phyloP scores from a whole-genome alignment of 2,888 invertebrate genomes.

The Elegia similella region DNA sequence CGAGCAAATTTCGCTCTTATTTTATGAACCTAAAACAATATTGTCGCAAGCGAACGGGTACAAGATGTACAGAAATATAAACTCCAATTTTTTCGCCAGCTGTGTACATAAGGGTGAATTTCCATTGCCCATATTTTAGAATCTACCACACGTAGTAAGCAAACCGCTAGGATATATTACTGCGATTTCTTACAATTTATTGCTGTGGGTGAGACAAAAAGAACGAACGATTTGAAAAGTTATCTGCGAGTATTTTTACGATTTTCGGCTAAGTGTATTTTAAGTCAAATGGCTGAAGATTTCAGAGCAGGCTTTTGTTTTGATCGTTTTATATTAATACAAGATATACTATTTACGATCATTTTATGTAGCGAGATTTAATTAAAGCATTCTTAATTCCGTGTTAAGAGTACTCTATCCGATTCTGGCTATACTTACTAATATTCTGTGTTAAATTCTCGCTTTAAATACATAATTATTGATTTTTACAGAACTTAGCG shows the following conservation, averaged over 20 bases:
- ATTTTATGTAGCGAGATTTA: too few relatives aligned
- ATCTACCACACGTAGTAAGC: conserved; percentile 34
- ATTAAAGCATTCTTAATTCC: too few relatives aligned
- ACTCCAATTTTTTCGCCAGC: conserved; percentile 20
- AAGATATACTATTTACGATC: too few relatives aligned
- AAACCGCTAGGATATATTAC: conserved; percentile 35
- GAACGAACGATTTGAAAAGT: conserved; percentile 31
- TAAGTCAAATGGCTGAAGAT: conserved; percentile 16
- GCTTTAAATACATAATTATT: too few relatives aligned
- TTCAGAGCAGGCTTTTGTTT: neutral
- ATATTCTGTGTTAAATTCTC: too few relatives aligned
- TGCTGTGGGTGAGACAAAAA: conserved; percentile 33
- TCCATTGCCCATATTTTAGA: conserved; percentile 31
- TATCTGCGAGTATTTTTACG: conserved; percentile 30
- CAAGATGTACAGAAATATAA: conserved; percentile 19
- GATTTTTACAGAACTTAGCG: too few relatives aligned
- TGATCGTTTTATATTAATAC: neutral
- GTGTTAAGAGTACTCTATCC: too few relatives aligned
- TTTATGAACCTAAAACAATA: conserved; percentile 13
- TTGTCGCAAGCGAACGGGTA: conserved; percentile 16
- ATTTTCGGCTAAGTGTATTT: conserved; percentile 30
- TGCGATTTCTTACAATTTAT: conserved; percentile 38
- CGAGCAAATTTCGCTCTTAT: conserved; percentile 6
- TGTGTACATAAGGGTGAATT: conserved; percentile 28
- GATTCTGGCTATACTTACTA: too few relatives aligned